phyloP scores from a whole-genome alignment of 2,113 vertebrate genomes.

The Stegostoma tigrinum region DNA sequence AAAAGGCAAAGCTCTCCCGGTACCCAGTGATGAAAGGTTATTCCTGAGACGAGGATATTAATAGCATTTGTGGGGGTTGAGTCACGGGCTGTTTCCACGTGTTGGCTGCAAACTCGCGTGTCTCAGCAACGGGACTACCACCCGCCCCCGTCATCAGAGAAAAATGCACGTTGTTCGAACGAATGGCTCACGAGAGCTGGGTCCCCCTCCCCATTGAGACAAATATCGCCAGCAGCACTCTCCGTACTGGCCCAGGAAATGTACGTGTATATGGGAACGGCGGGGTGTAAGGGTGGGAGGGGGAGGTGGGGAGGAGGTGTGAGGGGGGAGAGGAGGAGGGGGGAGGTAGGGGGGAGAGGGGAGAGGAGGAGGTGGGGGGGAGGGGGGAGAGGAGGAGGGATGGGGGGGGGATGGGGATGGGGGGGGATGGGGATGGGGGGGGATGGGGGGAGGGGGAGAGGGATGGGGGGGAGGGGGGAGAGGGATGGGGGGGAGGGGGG shows the following conservation, averaged over 20 bases:
- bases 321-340: background rate
- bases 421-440: no score
- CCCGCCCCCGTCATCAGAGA: background rate
- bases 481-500: no score
- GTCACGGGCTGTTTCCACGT: conserved; percentile 27
- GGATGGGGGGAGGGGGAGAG: no score
- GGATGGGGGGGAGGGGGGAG: no score
- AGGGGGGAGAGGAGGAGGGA: no score
- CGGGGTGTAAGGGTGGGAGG: background rate
- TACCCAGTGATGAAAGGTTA: conserved; percentile 3
- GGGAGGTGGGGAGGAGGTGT: background rate
- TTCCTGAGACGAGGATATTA: conserved; percentile 20
- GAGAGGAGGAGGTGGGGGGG: no score
- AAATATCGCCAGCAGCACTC: no score
- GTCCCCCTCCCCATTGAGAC: background rate
- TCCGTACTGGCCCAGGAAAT: background rate
- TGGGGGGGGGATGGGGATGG: no score
- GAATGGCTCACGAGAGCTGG: background rate
- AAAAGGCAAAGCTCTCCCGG: background rate
- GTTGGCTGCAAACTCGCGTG: conserved; percentile 26
- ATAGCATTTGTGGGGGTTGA: conserved; percentile 18
- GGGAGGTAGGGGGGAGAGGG: no score
- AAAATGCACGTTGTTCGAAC: background rate
- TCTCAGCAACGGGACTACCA: background rate
- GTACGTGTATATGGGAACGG: background rate